Evolutionary conservation across 2,888 invertebrate genomes (phyloP).

Genomic region (Drosophila anomelani): DNA sequence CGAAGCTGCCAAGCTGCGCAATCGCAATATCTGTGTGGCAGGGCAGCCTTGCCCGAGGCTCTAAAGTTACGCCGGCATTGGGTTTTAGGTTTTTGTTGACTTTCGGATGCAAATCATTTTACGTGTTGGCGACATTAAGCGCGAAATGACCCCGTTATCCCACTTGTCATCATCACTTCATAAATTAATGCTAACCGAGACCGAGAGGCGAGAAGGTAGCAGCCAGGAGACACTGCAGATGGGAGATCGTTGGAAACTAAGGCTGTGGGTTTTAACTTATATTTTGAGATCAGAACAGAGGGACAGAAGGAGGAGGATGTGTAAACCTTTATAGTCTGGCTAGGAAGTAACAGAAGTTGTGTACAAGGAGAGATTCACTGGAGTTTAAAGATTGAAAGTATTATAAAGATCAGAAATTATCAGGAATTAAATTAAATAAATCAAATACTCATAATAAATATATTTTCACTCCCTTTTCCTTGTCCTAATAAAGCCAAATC

Average conservation of each 20-base stretch:
- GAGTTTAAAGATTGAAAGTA: neutral
- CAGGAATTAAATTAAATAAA: too few relatives aligned
- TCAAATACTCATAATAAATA: too few relatives aligned
- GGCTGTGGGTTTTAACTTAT: slow-evolving; percentile 31
- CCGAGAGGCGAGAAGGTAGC: slow-evolving; percentile 27
- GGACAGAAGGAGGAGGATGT: neutral
- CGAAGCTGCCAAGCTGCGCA: slow-evolving; percentile 13
- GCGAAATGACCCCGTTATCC: slow-evolving; percentile 82
- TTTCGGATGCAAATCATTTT: slow-evolving; percentile 80
- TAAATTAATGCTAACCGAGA: slow-evolving; percentile 74
- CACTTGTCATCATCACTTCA: slow-evolving; percentile 82
- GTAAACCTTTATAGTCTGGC: neutral
- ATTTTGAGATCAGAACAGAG: neutral
- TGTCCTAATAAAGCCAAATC: too few relatives aligned
- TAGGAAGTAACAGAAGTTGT: slow-evolving; percentile 34
- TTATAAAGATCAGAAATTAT: neutral
- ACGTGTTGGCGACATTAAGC: slow-evolving; percentile 83
- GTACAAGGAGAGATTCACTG: neutral
- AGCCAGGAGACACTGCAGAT: slow-evolving; percentile 8
- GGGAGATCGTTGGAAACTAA: neutral
- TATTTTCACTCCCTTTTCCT: too few relatives aligned
- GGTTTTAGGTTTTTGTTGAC: slow-evolving; percentile 42
- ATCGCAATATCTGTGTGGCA: slow-evolving; percentile 48
- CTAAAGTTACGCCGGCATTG: slow-evolving; percentile 73
- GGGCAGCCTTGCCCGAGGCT: slow-evolving; percentile 67